A percentile compares a stretch with the other conserved stretches of the same genome.
These are phyloP conservation scores for Hirtodrosophila histrioides DNA, from an alignment of 2,888 invertebrate species.

Conservation along the genomic window DNA sequence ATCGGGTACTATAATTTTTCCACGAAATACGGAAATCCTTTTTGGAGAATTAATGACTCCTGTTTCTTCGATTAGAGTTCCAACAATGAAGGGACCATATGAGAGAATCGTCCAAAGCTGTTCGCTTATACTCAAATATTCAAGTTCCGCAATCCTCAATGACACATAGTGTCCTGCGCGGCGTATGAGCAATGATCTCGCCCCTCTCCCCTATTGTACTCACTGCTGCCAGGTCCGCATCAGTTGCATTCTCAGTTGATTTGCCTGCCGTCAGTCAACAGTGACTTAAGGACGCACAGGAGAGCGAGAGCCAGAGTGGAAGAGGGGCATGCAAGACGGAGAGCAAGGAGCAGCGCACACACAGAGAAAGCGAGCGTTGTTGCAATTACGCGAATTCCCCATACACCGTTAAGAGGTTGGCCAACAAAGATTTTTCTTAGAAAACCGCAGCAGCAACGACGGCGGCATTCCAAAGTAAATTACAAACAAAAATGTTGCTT, in stretches of 20 bases:
- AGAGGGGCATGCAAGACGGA: neutral
- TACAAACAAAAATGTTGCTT: constrained; percentile 79
- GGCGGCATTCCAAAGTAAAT: constrained; percentile 75
- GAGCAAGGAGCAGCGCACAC: too few relatives aligned
- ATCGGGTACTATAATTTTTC: too few relatives aligned
- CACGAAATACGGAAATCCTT: too few relatives aligned
- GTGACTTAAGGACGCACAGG: constrained; percentile 39
- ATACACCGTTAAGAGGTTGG: constrained; percentile 59
- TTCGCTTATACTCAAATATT: too few relatives aligned
- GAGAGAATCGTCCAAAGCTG: neutral
- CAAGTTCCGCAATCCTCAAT: too few relatives aligned
- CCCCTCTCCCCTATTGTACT: neutral
- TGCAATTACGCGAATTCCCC: constrained; percentile 63
- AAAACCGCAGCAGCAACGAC: constrained; percentile 57
- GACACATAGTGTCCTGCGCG: constrained; percentile 3
- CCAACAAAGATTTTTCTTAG: constrained; percentile 76
- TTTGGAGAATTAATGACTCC: too few relatives aligned
- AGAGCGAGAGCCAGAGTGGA: neutral
- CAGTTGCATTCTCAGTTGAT: constrained; percentile 60
- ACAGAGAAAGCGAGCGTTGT: constrained; percentile 26
- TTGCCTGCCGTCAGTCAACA: constrained; percentile 57
- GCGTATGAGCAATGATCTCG: constrained; percentile 12
- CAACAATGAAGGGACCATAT: too few relatives aligned
- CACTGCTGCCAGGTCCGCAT: constrained; percentile 21
- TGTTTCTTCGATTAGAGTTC: too few relatives aligned